A percentile compares a stretch with the other conserved stretches of the same genome.
These are phyloP conservation scores for Cheilosia soror DNA, from an alignment of 2,888 invertebrate species.

Conservation along the genomic window DNA sequence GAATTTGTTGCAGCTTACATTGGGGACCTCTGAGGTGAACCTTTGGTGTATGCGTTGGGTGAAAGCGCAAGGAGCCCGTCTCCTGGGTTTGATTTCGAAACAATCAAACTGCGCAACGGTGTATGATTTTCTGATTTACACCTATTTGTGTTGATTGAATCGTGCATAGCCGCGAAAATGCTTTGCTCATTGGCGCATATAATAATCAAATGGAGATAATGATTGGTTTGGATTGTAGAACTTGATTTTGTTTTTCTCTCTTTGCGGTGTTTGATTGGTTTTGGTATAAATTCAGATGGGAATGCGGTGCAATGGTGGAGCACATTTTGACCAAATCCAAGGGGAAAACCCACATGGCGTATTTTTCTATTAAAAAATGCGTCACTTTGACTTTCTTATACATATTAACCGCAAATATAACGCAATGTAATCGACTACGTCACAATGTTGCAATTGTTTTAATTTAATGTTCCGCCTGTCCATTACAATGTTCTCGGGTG, in stretches of 20 bases:
- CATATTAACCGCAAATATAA: too few species aligned
- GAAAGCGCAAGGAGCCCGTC: conserved; percentile 65
- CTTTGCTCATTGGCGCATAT: conserved; percentile 72
- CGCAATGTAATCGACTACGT: too few species aligned
- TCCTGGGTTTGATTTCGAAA: conserved; percentile 43
- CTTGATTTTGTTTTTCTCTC: conserved; percentile 17
- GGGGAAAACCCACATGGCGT: too few species aligned
- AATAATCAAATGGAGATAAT: conserved; percentile 73
- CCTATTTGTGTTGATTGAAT: conserved; percentile 76
- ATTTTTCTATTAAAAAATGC: too few species aligned
- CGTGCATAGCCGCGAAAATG: conserved; percentile 64
- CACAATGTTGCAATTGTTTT: too few species aligned
- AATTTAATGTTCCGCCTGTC: too few species aligned
- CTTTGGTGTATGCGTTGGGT: conserved; percentile 67
- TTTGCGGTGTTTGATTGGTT: conserved; percentile 55
- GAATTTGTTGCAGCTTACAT: conserved; percentile 67
- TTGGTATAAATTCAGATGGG: conserved; percentile 12
- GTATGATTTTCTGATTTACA: conserved; percentile 75
- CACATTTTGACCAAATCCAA: conserved; percentile 35
- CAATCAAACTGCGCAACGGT: conserved; percentile 51
- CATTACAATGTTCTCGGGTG: too few species aligned
- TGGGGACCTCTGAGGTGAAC: conserved; percentile 67
- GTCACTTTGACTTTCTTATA: too few species aligned
- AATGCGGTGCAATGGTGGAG: neutral
- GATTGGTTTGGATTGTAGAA: conserved; percentile 59